These are phyloP conservation scores for Agonopterix alstromeriana DNA, from an alignment of 2,888 invertebrate genomes.

Conservation along the genomic window DNA sequence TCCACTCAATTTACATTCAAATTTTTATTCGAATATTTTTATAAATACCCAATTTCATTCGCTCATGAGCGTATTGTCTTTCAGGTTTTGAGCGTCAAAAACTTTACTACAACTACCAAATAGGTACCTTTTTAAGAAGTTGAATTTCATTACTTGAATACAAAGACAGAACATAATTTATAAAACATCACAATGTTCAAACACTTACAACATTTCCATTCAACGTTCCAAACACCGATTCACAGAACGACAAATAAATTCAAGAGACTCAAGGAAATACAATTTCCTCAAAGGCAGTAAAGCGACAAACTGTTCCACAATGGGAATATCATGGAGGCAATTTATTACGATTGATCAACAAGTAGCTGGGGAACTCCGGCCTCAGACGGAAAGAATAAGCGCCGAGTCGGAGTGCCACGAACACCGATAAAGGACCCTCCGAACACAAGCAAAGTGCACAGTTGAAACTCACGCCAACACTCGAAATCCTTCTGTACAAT, in stretches of 20 bases:
- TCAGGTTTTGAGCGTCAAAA: too few relatives aligned
- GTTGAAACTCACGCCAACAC: conserved; percentile 57
- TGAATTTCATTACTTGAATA: too few relatives aligned
- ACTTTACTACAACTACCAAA: too few relatives aligned
- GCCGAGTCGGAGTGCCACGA: conserved; percentile 33
- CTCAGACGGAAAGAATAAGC: conserved; percentile 61
- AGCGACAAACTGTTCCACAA: conserved; percentile 73
- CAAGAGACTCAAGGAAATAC: conserved; percentile 62
- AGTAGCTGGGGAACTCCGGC: conserved; percentile 61
- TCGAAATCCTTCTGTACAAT: conserved; percentile 59
- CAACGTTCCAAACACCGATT: conserved; percentile 8
- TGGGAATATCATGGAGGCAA: conserved; percentile 74
- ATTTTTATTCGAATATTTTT: too few relatives aligned
- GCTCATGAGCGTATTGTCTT: too few relatives aligned
- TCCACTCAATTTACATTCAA: too few relatives aligned
- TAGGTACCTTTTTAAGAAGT: too few relatives aligned
- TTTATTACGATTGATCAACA: conserved; percentile 77
- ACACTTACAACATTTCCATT: conserved; percentile 3
- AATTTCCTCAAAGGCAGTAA: conserved; percentile 70
- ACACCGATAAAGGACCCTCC: conserved; percentile 51
- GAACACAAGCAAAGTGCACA: conserved; percentile 29
- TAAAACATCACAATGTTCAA: neutral
- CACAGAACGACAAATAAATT: conserved; percentile 51
- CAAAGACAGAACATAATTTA: too few relatives aligned
- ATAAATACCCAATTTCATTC: too few relatives aligned